Conservation (phyloP, 37 sponge, comb jelly and placozoan genomes). For the Lycopodina hypogea region DNA sequence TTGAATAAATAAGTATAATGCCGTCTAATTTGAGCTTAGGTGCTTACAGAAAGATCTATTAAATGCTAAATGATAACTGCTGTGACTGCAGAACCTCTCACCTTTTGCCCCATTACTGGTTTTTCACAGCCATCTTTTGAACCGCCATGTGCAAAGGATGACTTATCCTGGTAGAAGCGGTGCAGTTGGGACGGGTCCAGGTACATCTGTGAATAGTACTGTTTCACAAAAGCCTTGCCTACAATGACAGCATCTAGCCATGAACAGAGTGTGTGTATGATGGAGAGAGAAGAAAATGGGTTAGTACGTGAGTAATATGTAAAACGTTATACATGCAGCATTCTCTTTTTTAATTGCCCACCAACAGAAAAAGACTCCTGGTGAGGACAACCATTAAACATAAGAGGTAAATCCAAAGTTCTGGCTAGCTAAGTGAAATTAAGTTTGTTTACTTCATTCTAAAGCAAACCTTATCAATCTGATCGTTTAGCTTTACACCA, state of each 20-base stretch:
- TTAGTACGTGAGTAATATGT: constrained; percentile 8
- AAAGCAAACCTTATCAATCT: too few species aligned
- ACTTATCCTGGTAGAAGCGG: constrained; percentile 93
- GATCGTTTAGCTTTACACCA: too few species aligned
- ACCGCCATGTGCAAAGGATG: constrained; percentile 86
- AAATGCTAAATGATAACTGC: too few species aligned
- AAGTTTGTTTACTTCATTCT: too few species aligned
- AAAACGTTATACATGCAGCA: not conserved
- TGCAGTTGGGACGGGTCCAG: constrained; percentile 86
- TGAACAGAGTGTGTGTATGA: not conserved
- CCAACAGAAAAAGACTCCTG: not conserved
- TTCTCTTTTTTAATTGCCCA: not conserved
- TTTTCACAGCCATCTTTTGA: constrained; percentile 71
- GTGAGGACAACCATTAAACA: too few species aligned
- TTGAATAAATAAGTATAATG: too few species aligned
- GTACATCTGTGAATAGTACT: constrained; percentile 96
- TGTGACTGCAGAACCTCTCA: too few species aligned
- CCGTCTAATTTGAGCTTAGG: too few species aligned
- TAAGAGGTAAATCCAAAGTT: too few species aligned
- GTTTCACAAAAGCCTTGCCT: constrained; percentile 89
- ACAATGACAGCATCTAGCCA: constrained; percentile 39
- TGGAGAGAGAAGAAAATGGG: not conserved
- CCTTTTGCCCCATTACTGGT: constrained; percentile 90
- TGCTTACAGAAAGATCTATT: too few species aligned
- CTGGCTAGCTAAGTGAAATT: too few species aligned